These are phyloP conservation scores for Calcarius lapponicus DNA, from an alignment of 2,797 vertebrate genomes.

Conservation along the genomic window DNA sequence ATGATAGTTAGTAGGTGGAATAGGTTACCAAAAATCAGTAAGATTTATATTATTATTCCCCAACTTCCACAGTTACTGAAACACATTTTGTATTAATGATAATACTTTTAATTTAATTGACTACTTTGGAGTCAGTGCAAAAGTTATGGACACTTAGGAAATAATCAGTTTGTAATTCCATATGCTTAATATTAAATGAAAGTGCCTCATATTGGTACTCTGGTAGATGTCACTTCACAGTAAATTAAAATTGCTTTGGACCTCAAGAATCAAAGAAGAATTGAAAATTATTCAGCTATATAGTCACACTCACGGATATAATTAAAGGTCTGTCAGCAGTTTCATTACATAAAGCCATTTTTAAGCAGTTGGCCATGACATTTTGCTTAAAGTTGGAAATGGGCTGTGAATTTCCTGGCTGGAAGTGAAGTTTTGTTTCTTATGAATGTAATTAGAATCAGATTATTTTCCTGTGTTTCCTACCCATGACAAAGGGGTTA, in stretches of 20 bases:
- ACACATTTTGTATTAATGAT: not conserved
- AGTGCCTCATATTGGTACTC: constrained; percentile 10
- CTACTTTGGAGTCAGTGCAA: not conserved
- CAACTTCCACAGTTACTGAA: not conserved
- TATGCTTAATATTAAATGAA: constrained; percentile 64
- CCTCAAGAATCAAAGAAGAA: constrained; percentile 57
- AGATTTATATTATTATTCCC: not conserved
- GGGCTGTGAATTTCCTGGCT: constrained; percentile 42
- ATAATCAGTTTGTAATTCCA: constrained; percentile 42
- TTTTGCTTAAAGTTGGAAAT: constrained; percentile 54
- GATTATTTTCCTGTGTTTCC: not conserved
- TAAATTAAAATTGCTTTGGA: constrained; percentile 54
- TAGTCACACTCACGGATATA: constrained; percentile 38
- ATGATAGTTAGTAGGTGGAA: not conserved
- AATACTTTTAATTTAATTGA: not conserved
- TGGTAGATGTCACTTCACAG: constrained; percentile 68
- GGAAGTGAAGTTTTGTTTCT: constrained; percentile 30
- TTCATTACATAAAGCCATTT: constrained; percentile 59
- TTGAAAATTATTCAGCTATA: constrained; percentile 46
- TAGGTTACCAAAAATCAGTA: not conserved
- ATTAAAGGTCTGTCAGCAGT: constrained; percentile 66
- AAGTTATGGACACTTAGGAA: constrained; percentile 44
- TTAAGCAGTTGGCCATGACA: constrained; percentile 50
- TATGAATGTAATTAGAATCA: constrained; percentile 44
- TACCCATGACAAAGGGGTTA: not conserved